phyloP scores from a whole-genome alignment of 2,797 vertebrate species.

The Onychomys arenicola region DNA sequence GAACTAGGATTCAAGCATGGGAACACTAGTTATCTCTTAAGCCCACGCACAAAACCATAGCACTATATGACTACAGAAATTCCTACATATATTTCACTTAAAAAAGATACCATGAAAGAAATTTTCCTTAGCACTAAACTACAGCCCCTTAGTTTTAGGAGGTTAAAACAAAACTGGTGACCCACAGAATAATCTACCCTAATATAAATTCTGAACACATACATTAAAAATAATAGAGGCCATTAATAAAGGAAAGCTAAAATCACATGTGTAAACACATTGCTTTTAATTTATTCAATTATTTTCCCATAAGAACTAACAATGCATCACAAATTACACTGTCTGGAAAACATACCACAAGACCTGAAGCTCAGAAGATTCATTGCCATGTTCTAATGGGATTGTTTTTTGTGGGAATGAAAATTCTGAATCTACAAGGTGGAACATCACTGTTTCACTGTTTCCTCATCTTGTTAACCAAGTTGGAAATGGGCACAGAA shows the following conservation, averaged over 20 bases:
- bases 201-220: constrained; percentile 68
- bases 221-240: constrained; percentile 61
- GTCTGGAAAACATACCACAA: constrained; percentile 71
- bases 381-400: constrained; percentile 78
- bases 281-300: constrained; percentile 80
- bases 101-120: not conserved
- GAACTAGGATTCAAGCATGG: not conserved
- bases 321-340: constrained; percentile 78
- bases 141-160: constrained; percentile 9
- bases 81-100: not conserved
- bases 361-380: constrained; percentile 73
- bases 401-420: constrained; percentile 68
- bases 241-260: constrained; percentile 78
- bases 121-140: constrained; percentile 36
- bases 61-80: constrained; percentile 44
- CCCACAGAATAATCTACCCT: constrained; percentile 49
- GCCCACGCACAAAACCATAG: not conserved
- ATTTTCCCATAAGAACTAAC: constrained; percentile 78
- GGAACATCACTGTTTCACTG: constrained; percentile 2
- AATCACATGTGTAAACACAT: constrained; percentile 81
- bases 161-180: not conserved
- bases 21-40: not conserved
- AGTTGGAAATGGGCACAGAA: constrained; percentile 40
- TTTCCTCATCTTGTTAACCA: constrained; percentile 62
- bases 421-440: constrained; percentile 69